Conservation (phyloP, 2,888 invertebrate species). For the Choreutis nemorana region DNA sequence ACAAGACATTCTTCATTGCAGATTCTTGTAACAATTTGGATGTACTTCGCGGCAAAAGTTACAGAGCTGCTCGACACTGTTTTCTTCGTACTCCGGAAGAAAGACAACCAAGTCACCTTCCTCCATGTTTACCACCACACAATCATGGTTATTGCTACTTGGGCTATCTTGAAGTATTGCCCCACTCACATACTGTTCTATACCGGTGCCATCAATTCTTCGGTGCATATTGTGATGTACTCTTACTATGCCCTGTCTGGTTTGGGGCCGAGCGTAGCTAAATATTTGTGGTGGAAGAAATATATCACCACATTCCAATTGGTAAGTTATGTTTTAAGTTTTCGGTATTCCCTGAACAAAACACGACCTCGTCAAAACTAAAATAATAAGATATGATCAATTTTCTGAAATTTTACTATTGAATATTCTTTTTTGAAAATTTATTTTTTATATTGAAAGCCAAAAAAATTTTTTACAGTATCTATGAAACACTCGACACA, state of each 20-base stretch:
- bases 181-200: constrained; percentile 78
- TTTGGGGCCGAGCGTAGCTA: constrained; percentile 75
- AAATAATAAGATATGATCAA: constrained; percentile 1
- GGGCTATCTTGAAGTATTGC: constrained; percentile 77
- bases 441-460: too few species aligned
- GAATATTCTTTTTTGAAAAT: too few species aligned
- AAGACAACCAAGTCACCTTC: constrained; percentile 80
- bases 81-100: constrained; percentile 88
- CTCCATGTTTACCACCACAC: constrained; percentile 90
- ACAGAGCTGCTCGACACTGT: constrained; percentile 81
- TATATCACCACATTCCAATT: constrained; percentile 83
- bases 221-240: constrained; percentile 86
- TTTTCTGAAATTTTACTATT: constrained; percentile 1
- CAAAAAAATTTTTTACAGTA: too few species aligned
- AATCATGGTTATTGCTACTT: constrained; percentile 75
- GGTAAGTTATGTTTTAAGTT: constrained; percentile 46
- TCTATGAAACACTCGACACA: too few species aligned
- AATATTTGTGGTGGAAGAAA: constrained; percentile 86
- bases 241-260: constrained; percentile 80
- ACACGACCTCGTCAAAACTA: too few species aligned
- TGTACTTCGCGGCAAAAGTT: constrained; percentile 79
- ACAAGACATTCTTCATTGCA: too few species aligned
- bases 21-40: constrained; percentile 60
- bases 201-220: constrained; percentile 75
- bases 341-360: too few species aligned